phyloP scores from a whole-genome alignment of 2,797 vertebrate genomes.

The Oreonectes daqikongensis region DNA sequence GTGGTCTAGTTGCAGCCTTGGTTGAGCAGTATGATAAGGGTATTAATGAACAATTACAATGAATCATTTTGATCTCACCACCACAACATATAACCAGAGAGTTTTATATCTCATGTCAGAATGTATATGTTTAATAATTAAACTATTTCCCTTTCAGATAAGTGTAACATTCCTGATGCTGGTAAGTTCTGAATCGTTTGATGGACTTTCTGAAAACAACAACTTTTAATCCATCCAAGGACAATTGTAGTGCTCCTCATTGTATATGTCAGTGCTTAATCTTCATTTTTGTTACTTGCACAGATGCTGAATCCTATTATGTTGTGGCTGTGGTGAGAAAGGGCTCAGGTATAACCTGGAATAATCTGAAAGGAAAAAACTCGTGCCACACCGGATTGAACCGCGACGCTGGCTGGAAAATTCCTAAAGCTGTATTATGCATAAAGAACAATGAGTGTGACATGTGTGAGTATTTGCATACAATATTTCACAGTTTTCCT shows the following conservation, averaged over 20 bases:
- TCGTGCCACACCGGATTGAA: slow-evolving; percentile 88
- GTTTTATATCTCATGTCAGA: slow-evolving; percentile 8
- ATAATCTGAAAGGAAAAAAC: slow-evolving; percentile 72
- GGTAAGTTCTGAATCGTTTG: slow-evolving; percentile 54
- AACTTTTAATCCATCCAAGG: neutral
- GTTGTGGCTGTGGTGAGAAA: slow-evolving; percentile 77
- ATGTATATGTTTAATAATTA: slow-evolving; percentile 19
- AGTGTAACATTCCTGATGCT: rapidly evolving
- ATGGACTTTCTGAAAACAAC: slow-evolving; percentile 1
- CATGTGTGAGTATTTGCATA: slow-evolving; percentile 78
- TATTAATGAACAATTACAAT: slow-evolving; percentile 47
- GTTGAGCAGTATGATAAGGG: slow-evolving; percentile 81
- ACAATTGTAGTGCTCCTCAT: neutral
- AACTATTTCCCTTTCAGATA: slow-evolving; percentile 47
- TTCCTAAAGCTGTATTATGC: slow-evolving; percentile 84
- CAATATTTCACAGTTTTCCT: too few species aligned
- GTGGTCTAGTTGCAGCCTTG: slow-evolving; percentile 88
- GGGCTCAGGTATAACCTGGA: slow-evolving; percentile 69
- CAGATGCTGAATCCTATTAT: slow-evolving; percentile 65
- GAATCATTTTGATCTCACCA: neutral
- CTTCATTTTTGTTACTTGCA: neutral
- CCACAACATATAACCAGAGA: neutral
- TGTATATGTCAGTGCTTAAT: neutral
- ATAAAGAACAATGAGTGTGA: slow-evolving; percentile 70
- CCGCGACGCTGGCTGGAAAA: slow-evolving; percentile 90